Percentiles rank a stretch among this genome's conserved stretches.
These are phyloP conservation scores for Melanotaenia nigrans DNA, from an alignment of 2,797 vertebrate species.

Conservation along the genomic window DNA sequence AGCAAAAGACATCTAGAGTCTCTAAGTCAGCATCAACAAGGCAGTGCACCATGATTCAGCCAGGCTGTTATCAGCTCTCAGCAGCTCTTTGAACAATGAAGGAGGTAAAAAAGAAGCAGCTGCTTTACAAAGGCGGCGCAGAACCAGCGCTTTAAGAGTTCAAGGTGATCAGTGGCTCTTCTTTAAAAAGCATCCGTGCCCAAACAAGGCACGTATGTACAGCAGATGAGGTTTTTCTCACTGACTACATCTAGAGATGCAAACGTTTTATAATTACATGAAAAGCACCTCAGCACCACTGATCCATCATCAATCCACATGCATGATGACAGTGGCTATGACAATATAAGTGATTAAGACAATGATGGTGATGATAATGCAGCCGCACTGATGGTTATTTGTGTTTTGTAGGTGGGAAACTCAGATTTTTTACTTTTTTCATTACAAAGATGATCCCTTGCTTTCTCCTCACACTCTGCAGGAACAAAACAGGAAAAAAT, in stretches of 20 bases:
- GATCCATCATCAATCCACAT: neutral
- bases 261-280: constrained; percentile 5
- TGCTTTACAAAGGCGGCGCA: constrained; percentile 43
- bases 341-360: constrained; percentile 6
- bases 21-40: constrained; percentile 41
- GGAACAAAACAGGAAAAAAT: neutral
- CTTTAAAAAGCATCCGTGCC: neutral
- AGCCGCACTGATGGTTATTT: neutral
- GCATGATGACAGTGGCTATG: neutral
- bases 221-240: neutral
- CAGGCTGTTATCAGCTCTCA: constrained; percentile 17
- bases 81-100: constrained; percentile 38
- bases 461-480: neutral
- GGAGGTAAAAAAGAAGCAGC: constrained; percentile 33
- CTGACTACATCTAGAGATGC: neutral
- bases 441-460: neutral
- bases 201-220: neutral
- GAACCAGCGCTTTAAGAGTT: constrained; percentile 25
- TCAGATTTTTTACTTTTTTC: neutral
- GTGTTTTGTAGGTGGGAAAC: neutral
- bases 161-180: constrained; percentile 32
- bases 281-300: constrained; percentile 9
- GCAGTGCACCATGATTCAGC: constrained; percentile 11
- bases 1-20: constrained; percentile 34
- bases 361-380: neutral